These are phyloP conservation scores for Rhabdophis nuchalis DNA, from an alignment of 2,797 vertebrate species.

Conservation along the genomic window DNA sequence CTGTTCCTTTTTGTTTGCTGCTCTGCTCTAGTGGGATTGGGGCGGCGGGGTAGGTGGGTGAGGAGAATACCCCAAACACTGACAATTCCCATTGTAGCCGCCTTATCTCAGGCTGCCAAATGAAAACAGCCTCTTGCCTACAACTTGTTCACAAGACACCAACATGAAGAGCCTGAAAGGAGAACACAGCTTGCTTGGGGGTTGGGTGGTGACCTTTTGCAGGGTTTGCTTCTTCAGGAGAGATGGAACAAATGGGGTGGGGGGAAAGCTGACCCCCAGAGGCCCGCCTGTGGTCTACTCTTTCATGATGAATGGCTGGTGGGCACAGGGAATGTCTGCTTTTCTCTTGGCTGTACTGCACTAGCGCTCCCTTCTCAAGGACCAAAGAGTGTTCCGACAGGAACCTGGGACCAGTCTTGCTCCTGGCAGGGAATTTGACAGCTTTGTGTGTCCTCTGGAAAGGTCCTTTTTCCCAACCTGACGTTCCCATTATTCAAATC, in stretches of 20 bases:
- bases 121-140: conserved; percentile 1
- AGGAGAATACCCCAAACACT: rapidly evolving
- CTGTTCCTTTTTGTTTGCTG: conserved; percentile 9
- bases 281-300: neutral
- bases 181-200: neutral
- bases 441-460: neutral
- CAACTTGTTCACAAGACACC: conserved; percentile 52
- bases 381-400: neutral
- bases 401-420: neutral
- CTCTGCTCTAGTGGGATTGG: neutral
- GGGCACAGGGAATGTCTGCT: neutral
- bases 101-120: conserved; percentile 63
- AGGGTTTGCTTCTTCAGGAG: neutral
- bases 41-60: rapidly evolving
- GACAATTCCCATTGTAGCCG: conserved; percentile 49
- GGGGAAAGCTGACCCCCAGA: too few species aligned
- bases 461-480: neutral
- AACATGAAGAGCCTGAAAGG: neutral
- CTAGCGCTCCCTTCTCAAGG: neutral
- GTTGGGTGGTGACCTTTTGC: neutral
- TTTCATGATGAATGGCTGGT: neutral
- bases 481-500: neutral
- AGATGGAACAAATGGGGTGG: too few species aligned
- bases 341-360: neutral
- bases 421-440: neutral